Evolutionary conservation across 2,113 vertebrate species (phyloP), one percentile per base, ranked within the genome.

Genomic region (Microcebus lehilahytsara): DNA sequence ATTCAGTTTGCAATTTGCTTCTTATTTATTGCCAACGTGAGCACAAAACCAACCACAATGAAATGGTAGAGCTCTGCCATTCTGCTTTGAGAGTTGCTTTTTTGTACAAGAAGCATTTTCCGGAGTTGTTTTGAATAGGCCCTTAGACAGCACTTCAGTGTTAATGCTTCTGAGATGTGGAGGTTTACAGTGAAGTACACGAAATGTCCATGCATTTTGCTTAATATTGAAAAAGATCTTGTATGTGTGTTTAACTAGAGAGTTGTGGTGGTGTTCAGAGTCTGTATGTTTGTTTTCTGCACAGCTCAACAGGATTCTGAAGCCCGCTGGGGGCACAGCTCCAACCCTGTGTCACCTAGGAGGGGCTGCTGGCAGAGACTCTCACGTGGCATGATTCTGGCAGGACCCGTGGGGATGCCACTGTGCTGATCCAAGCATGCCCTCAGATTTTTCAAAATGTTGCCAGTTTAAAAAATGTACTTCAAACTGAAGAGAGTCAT

Each of bases 91-190:
- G 96, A 91, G 79, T 53, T 95, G 81, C 49, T 64, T 95, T 95
- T 95, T 79, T 81, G 91, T 92, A 86, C 40, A 87, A 93, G 83
- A 94, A 95, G 93, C 66, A 49, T 95, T 98, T 98, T 97, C 91
- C 4, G 4, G 89, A 96, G 69, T 81, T 96, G 58, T 96, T 95
- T 62, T 93, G 89, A 97, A 95, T 96, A 56, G 95, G 86, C 27
- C 97, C 95, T 96, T 75, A 87, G 95, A 95, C 3, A 95, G 83
- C 86, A 95, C 92, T 97, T 96, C 84, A 96, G 83, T 9, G n/a
- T 84, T 95, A 93, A 87, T 92, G 64, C 84, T 93, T 89, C 96
- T 51, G 91, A 79, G 86, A 97, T 77, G 46, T 56, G 53, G 69
- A 53, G 25, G 37, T 87, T 96, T 96, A 66, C 32, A 87, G 27